phyloP scores from a whole-genome alignment of 2,888 invertebrate genomes.

The Heteromyza rotundicornis region DNA sequence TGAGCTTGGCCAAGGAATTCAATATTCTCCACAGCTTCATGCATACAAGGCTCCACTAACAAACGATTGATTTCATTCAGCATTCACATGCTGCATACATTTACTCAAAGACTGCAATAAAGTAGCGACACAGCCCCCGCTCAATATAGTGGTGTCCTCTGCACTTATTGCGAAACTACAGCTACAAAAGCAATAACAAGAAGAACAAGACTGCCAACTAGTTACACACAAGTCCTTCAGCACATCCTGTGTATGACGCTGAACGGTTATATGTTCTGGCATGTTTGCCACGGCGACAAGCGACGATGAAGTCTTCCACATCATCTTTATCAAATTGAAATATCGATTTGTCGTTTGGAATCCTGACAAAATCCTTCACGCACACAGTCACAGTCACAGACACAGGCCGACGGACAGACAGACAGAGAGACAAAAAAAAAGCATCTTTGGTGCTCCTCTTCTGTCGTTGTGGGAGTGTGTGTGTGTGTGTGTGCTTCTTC shows the following conservation, averaged over 20 bases:
- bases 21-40: no score
- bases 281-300: background rate
- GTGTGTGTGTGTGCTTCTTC: background rate
- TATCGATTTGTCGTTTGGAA: conserved; percentile 10
- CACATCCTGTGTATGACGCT: background rate
- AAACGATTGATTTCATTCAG: no score
- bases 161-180: no score
- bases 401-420: background rate
- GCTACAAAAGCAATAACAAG: no score
- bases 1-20: no score
- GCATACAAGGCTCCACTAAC: no score
- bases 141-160: no score
- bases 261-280: background rate
- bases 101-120: no score
- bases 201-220: no score
- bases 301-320: background rate
- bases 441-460: background rate
- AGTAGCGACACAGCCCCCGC: no score
- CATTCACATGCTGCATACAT: no score
- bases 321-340: conserved; percentile 16
- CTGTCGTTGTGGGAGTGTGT: background rate
- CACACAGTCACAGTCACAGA: background rate
- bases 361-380: background rate
- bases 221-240: no score
- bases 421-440: background rate